A percentile compares a stretch with the other conserved stretches of the same genome.
Evolutionary conservation across 2,888 invertebrate species (phyloP).

Genomic region (Agrotis puta): DNA sequence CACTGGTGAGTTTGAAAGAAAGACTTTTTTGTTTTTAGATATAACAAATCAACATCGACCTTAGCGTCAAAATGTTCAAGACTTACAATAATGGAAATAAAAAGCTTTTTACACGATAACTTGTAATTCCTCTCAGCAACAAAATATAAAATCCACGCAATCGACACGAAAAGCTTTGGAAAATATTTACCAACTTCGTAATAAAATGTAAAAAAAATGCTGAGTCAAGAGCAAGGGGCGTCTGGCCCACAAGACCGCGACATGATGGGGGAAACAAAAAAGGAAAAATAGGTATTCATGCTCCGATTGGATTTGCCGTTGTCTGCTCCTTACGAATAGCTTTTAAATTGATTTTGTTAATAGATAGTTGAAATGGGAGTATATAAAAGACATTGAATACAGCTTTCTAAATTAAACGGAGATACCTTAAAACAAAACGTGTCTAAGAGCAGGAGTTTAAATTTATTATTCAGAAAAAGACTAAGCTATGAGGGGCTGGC

Average conservation of each 20-base stretch:
- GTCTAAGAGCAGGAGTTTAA: slow-evolving; percentile 54
- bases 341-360: slow-evolving; percentile 88
- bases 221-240: slow-evolving; percentile 89
- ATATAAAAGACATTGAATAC: slow-evolving; percentile 47
- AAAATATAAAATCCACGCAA: slow-evolving; percentile 78
- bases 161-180: slow-evolving; percentile 79
- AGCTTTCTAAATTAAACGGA: slow-evolving; percentile 32
- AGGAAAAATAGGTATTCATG: slow-evolving; percentile 83
- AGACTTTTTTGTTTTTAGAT: background rate
- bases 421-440: slow-evolving; percentile 70
- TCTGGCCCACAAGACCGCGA: slow-evolving; percentile 88
- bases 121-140: slow-evolving; percentile 34
- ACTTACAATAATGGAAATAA: background rate
- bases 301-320: slow-evolving; percentile 89
- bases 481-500: slow-evolving; percentile 75
- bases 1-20: slow-evolving; percentile 89
- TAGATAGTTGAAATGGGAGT: slow-evolving; percentile 72
- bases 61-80: too few species aligned
- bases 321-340: slow-evolving; percentile 90
- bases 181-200: slow-evolving; percentile 89
- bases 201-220: slow-evolving; percentile 87
- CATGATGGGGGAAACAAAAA: slow-evolving; percentile 85
- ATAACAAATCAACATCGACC: too few species aligned
- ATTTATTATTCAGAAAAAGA: slow-evolving; percentile 83
- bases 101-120: slow-evolving; percentile 17